These are phyloP conservation scores for Ochotona princeps DNA, from an alignment of 2,113 vertebrate genomes.

Conservation along the genomic window DNA sequence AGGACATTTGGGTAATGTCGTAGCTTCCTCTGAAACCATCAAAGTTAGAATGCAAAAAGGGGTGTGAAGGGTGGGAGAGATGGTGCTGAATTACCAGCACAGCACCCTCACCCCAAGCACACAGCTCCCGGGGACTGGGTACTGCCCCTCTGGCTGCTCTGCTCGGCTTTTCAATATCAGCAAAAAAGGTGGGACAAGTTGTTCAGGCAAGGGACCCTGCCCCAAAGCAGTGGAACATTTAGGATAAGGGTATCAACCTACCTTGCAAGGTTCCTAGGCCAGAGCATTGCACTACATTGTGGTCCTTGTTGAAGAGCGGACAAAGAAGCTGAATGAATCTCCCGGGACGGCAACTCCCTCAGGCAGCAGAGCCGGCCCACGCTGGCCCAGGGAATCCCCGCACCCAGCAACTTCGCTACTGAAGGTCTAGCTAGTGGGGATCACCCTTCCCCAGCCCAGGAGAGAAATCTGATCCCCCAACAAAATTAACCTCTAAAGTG, in stretches of 20 bases:
- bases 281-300: slow-evolving; percentile 84
- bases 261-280: slow-evolving; percentile 84
- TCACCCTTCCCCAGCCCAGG: slow-evolving; percentile 83
- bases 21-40: neutral
- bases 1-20: neutral
- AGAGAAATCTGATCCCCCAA: slow-evolving; percentile 88
- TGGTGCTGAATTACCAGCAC: neutral
- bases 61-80: neutral
- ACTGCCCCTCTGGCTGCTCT: neutral
- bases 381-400: slow-evolving; percentile 67
- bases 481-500: slow-evolving; percentile 89
- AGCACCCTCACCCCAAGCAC: neutral
- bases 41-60: slow-evolving; percentile 35
- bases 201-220: neutral
- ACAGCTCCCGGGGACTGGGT: neutral
- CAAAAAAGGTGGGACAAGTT: neutral
- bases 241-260: slow-evolving; percentile 74
- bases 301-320: slow-evolving; percentile 82
- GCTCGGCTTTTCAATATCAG: neutral
- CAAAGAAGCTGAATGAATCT: slow-evolving; percentile 85
- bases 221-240: neutral
- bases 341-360: slow-evolving; percentile 85
- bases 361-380: slow-evolving; percentile 76
- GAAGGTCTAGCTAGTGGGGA: slow-evolving; percentile 79
- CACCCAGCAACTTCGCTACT: slow-evolving; percentile 76